A percentile compares a stretch with the other conserved stretches of the same genome.
Evolutionary conservation across 1,140 invertebrate species (phyloP).

Genomic region (Zaprionus ghesquierei): DNA sequence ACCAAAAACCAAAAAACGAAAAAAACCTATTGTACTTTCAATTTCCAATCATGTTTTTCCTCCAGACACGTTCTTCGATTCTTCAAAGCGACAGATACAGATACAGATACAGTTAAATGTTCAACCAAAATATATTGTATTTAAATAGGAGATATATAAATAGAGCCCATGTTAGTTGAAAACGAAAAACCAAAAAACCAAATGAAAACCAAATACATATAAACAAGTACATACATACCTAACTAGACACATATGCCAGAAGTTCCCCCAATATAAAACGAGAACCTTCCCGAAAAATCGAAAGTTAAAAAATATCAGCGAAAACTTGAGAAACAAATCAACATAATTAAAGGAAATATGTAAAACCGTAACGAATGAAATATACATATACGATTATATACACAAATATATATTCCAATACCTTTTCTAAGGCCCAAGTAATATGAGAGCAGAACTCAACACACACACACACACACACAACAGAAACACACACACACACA

Average conservation of each 20-base stretch:
- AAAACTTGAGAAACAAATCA: constrained; percentile 38
- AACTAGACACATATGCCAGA: constrained; percentile 48
- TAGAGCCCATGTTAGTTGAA: constrained; percentile 44
- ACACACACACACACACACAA: constrained; percentile 28
- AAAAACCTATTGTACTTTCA: constrained; percentile 51
- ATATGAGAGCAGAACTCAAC: constrained; percentile 14
- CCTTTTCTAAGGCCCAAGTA: constrained; percentile 56
- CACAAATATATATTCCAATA: constrained; percentile 67
- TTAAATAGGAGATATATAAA: constrained; percentile 45
- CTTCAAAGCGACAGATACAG: not conserved
- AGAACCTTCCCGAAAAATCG: constrained; percentile 30
- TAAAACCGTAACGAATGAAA: constrained; percentile 65
- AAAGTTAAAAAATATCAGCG: constrained; percentile 29
- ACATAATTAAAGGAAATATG: constrained; percentile 62
- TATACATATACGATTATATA: constrained; percentile 72
- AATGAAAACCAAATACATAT: constrained; percentile 47
- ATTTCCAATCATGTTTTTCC: constrained; percentile 68
- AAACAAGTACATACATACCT: constrained; percentile 32
- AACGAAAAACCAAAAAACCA: constrained; percentile 37
- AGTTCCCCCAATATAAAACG: constrained; percentile 33
- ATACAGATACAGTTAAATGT: constrained; percentile 52
- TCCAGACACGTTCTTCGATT: constrained; percentile 59
- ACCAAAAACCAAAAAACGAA: constrained; percentile 17
- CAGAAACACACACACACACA: constrained; percentile 32
- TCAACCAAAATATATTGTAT: constrained; percentile 34